Percentiles rank a stretch among this genome's conserved stretches.
Evolutionary conservation across 2,888 invertebrate species (phyloP).

Genomic region (Philereme transversata): DNA sequence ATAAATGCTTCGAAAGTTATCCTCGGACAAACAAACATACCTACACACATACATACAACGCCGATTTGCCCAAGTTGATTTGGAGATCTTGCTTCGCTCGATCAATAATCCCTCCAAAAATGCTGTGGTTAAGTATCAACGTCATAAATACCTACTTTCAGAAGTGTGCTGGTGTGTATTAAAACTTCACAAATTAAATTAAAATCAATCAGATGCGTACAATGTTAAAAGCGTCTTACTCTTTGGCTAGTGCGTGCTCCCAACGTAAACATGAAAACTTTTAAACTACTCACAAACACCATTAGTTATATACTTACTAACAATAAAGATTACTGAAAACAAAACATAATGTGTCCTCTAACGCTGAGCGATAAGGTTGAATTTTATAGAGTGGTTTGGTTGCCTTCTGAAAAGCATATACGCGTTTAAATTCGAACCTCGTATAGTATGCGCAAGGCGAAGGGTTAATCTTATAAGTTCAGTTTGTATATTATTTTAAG

Average conservation of each 20-base stretch:
- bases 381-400: slow-evolving; percentile 16
- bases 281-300: slow-evolving; percentile 61
- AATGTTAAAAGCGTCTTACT: slow-evolving; percentile 30
- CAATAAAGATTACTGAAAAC: slow-evolving; percentile 24
- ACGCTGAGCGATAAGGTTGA: slow-evolving; percentile 22
- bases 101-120: too few species aligned
- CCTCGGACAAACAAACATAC: too few species aligned
- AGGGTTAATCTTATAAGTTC: slow-evolving; percentile 51
- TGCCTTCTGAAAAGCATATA: slow-evolving; percentile 36
- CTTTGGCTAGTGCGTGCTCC: slow-evolving; percentile 59
- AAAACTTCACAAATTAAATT: slow-evolving; percentile 18
- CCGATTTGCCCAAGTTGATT: too few species aligned
- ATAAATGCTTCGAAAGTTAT: too few species aligned
- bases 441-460: slow-evolving; percentile 51
- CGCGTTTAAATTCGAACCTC: slow-evolving; percentile 42
- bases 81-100: too few species aligned
- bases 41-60: too few species aligned
- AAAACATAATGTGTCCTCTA: slow-evolving; percentile 26
- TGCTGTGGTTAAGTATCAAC: too few species aligned
- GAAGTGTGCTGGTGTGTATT: too few species aligned
- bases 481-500: slow-evolving; percentile 38
- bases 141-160: too few species aligned
- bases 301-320: slow-evolving; percentile 39
- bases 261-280: slow-evolving; percentile 67
- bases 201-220: slow-evolving; percentile 31